Conservation (phyloP, 2,888 invertebrate species). For the Drosophila lutescens region DNA sequence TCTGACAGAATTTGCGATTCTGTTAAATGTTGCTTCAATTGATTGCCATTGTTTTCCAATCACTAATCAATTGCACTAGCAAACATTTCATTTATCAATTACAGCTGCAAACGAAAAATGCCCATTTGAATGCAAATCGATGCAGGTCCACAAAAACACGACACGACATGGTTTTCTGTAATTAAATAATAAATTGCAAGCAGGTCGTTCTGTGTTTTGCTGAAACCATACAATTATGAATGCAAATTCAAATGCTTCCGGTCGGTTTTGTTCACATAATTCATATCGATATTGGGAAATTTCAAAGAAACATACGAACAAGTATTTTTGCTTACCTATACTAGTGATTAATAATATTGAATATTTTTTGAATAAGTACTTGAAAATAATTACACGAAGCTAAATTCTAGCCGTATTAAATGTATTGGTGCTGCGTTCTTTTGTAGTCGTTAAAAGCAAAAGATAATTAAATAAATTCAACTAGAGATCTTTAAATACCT, state of each 20-base stretch:
- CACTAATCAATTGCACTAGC: conserved; percentile 17
- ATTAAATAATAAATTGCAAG: conserved; percentile 28
- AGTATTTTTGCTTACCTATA: too few relatives aligned
- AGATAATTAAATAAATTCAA: too few relatives aligned
- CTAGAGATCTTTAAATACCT: background rate
- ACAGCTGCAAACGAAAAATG: conserved; percentile 5
- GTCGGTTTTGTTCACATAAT: conserved; percentile 1
- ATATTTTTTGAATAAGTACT: too few relatives aligned
- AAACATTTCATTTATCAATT: conserved; percentile 39
- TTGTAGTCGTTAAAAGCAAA: too few relatives aligned
- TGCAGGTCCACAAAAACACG: conserved; percentile 2
- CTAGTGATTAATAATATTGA: too few relatives aligned
- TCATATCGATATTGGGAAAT: background rate
- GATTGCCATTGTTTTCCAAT: conserved; percentile 30
- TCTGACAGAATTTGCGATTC: background rate
- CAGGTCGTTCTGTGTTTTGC: conserved; percentile 11
- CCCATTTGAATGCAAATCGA: conserved; percentile 34
- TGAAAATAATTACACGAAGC: too few relatives aligned
- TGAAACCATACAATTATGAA: conserved; percentile 9
- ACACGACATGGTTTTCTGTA: background rate
- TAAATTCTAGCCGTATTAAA: too few relatives aligned
- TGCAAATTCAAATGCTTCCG: conserved; percentile 1
- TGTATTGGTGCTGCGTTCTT: too few relatives aligned
- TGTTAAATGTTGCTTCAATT: conserved; percentile 7
- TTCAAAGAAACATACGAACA: too few relatives aligned